These are phyloP conservation scores for Drosophila quadrilineata DNA, from an alignment of 1,140 invertebrate species.

Conservation along the genomic window DNA sequence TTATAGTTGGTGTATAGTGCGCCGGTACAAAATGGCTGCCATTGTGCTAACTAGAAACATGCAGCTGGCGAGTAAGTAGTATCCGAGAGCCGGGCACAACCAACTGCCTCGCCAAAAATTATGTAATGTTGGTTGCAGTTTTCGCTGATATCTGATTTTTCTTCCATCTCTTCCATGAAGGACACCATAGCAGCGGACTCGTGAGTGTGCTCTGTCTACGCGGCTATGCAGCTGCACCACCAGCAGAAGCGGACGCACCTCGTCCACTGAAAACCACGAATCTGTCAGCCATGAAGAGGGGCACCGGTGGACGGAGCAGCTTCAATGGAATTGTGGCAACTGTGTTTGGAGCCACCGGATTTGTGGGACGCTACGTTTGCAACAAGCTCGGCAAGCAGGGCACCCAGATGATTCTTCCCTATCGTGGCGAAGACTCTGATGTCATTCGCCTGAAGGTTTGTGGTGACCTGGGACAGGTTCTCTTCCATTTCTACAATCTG, in stretches of 20 bases:
- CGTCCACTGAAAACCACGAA: slow-evolving; percentile 81
- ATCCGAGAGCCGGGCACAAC: neutral
- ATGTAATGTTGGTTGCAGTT: slow-evolving; percentile 52
- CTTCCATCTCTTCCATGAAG: too few species aligned
- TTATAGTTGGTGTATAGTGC: slow-evolving; percentile 16
- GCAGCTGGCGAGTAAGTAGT: slow-evolving; percentile 75
- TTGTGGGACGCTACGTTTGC: slow-evolving; percentile 91
- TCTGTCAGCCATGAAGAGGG: slow-evolving; percentile 88
- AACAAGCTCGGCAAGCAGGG: slow-evolving; percentile 94
- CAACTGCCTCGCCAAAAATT: slow-evolving; percentile 43
- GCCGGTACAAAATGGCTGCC: slow-evolving; percentile 62
- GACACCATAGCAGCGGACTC: slow-evolving; percentile 70
- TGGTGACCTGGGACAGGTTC: slow-evolving; percentile 98
- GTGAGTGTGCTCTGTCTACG: slow-evolving; percentile 70
- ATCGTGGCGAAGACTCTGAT: slow-evolving; percentile 93
- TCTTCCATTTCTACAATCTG: slow-evolving; percentile 93
- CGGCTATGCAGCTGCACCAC: slow-evolving; percentile 50
- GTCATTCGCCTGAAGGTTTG: slow-evolving; percentile 89
- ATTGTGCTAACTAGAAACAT: slow-evolving; percentile 73
- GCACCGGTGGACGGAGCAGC: slow-evolving; percentile 96
- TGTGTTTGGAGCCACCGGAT: slow-evolving; percentile 96
- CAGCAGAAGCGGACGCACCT: slow-evolving; percentile 57
- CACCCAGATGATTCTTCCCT: slow-evolving; percentile 94
- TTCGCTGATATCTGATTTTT: slow-evolving; percentile 17
- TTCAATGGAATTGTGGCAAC: slow-evolving; percentile 98